A percentile compares a stretch with the other conserved stretches of the same genome.
These are phyloP conservation scores for Noctuana brunneofusca DNA, from an alignment of 2,888 invertebrate species.

Conservation along the genomic window DNA sequence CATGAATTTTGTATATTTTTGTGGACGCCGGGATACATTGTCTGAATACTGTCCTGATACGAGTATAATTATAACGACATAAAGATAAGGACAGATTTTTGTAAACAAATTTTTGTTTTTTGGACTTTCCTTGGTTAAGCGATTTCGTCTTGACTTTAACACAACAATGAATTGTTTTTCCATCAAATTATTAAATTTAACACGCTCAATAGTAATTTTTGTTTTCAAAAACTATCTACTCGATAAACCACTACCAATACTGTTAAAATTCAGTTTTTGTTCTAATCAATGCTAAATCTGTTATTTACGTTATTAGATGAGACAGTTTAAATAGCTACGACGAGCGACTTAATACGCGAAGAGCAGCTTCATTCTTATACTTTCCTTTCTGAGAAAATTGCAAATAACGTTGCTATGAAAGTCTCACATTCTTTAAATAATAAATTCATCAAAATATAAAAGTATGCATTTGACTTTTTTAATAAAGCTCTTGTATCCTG, in stretches of 20 bases:
- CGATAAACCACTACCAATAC: too few species aligned
- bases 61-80: background rate
- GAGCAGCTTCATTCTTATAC: background rate
- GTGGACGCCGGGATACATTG: background rate
- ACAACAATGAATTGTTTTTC: too few species aligned
- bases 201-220: too few species aligned
- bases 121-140: background rate
- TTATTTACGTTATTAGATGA: background rate
- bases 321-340: background rate
- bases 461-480: background rate
- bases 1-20: conserved; percentile 26
- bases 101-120: background rate
- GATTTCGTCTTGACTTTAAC: too few species aligned
- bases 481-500: conserved; percentile 5
- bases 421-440: conserved; percentile 7
- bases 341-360: background rate
- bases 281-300: background rate
- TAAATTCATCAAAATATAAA: conserved; percentile 1
- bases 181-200: too few species aligned
- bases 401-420: background rate
- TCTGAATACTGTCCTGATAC: background rate
- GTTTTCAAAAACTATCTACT: too few species aligned
- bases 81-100: background rate
- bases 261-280: too few species aligned
- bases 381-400: background rate